Conservation (phyloP, 2,113 vertebrate species). For the Corythornis madagascariensis region DNA sequence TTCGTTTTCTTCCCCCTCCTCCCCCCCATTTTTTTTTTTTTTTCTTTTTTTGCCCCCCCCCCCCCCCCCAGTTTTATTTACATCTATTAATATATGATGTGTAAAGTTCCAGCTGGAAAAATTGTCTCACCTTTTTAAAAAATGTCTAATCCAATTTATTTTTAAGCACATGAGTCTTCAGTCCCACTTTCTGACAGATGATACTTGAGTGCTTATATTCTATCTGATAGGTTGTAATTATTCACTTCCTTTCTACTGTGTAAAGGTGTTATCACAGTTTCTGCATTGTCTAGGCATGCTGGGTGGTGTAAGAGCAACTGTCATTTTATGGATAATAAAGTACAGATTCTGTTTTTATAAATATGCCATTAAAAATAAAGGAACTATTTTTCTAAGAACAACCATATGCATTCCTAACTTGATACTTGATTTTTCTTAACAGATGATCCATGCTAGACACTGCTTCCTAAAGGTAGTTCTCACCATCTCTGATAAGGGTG, state of each 20-base stretch:
- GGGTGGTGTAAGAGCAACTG: not conserved
- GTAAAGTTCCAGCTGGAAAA: not conserved
- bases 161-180: not conserved
- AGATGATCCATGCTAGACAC: not conserved
- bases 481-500: accelerated
- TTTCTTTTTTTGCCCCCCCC: too few species aligned
- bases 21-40: too few species aligned
- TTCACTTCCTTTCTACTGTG: not conserved
- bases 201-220: not conserved
- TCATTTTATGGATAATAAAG: not conserved
- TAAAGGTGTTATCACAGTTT: not conserved
- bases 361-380: not conserved
- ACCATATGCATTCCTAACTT: not conserved
- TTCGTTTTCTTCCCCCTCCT: too few species aligned
- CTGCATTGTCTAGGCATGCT: not conserved
- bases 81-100: not conserved
- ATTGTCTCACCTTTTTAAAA: not conserved
- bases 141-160: not conserved
- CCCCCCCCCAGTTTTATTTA: not conserved
- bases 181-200: not conserved
- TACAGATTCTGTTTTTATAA: not conserved
- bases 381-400: not conserved
- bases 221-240: not conserved
- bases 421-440: not conserved
- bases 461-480: not conserved